Base-by-base conservation (phyloP, 2,113 vertebrate species). In the Varanus salvator region DNA sequence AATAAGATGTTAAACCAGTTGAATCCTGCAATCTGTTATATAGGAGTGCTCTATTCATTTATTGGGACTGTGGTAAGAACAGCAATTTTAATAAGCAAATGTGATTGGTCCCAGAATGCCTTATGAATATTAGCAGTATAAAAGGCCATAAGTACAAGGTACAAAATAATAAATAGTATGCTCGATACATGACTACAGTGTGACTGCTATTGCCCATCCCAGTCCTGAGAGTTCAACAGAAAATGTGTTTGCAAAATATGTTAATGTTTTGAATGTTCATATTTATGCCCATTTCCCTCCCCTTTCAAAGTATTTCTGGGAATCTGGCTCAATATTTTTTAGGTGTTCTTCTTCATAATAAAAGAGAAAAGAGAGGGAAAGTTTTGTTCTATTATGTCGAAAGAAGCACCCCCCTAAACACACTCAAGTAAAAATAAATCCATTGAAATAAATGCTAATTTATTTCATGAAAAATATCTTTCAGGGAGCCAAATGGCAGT, bases 121-220 rank as follows among this genome's bases (percentile, higher is more conserved):
- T 91, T 91, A 85, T 91, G 82, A 91, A 88, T 93, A 93, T n/a
- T 87, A 85, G 84, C 93, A 89, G 68, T 92, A 87, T 72, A 78
- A 93, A 91, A 94, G 3, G 44, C 29, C 92, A 91, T 86, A 86
- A 25, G 96, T 95, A 93, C 93, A 96, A 96, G 88, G 95, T 95
- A 93, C 94, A 94, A 60, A 60, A 80, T 1, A 29, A 68, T n/a
- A 93, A 94, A 74, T 80, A 91, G n/a, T 69, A 0, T 0, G 38
- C 57, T n/a, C 81, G 84, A 85, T 90, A 83, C 48, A 87, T 48
- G 87, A 52, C 14, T 80, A 69, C 44, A 23, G 71, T 0, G 69
- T 85, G 64, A 31, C 64, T 57, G 60, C 74, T 78, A 52, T 0
- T n/a, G 9, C 0, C 1, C 85, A 94, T 66, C 84, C 85, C 81